Percentiles rank a stretch among this genome's conserved stretches.
Evolutionary conservation across 35 echinoderm and acorn worm species (phyloP).

Genomic region (Acanthaster planci): DNA sequence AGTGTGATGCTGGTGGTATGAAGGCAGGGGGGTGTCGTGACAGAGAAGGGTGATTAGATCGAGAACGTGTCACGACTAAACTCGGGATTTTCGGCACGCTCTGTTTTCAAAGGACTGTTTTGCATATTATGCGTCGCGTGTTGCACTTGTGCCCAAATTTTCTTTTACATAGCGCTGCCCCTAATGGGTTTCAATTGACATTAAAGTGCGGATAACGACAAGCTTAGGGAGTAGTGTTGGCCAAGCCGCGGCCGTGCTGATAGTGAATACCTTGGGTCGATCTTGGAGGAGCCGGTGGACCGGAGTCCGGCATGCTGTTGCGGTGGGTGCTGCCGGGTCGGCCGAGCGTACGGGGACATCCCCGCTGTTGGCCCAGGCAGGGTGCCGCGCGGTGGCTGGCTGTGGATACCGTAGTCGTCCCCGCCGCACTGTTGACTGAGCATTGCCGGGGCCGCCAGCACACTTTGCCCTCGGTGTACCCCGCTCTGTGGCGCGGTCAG

Average conservation of each 20-base stretch:
- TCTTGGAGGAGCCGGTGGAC: conserved; percentile 47
- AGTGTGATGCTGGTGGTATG: not conserved
- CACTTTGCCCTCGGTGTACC: not conserved
- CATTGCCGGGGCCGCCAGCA: not conserved
- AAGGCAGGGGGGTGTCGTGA: not conserved
- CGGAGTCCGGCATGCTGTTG: conserved; percentile 2
- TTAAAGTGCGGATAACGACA: not conserved
- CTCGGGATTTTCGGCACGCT: conserved; percentile 7
- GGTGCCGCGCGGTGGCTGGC: conserved; percentile 4
- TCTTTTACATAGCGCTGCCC: not conserved
- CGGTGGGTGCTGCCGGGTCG: not conserved
- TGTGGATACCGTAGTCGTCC: not conserved
- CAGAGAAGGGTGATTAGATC: conserved; percentile 8
- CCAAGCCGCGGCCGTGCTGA: not conserved
- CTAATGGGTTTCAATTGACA: conserved; percentile 32
- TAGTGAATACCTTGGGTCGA: conserved; percentile 63
- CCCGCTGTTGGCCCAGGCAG: not conserved
- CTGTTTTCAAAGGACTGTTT: not conserved
- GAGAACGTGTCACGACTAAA: conserved; percentile 15
- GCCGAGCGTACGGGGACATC: conserved; percentile 45
- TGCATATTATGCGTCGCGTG: conserved; percentile 9
- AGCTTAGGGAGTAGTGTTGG: not conserved
- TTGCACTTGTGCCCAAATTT: conserved; percentile 20
- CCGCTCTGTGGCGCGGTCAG: not conserved
- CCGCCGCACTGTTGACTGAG: conserved; percentile 1